Base-by-base conservation (phyloP, 2,113 vertebrate genomes). In the Camelus dromedarius region DNA sequence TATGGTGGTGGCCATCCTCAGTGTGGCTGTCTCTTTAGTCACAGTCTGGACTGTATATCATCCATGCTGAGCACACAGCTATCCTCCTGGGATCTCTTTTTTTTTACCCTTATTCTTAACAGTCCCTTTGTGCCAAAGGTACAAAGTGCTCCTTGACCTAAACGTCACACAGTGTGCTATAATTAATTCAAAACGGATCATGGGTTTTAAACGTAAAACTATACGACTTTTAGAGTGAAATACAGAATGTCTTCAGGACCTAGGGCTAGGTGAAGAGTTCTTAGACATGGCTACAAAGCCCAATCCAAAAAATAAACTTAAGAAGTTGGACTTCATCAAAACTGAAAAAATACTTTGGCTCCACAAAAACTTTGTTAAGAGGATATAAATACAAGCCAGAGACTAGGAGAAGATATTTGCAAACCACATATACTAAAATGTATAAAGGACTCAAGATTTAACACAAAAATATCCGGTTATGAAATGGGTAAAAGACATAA, bases 1-100 rank as follows among this genome's bases (percentile, higher is more conserved):
- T 11, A 3, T 0, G 12, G 8, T 8, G 50, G 30, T 46, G 58
- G 46, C 32, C 7, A 50, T 22, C 14, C n/a, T 56, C 32, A 0
- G 5, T 0, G 11, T 20, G 42, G n/a, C 30, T 64, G 20, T 13
- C 30, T 42, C 66, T 54, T 30, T 18, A 4, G 22, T 38, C 32
- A 66, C 6, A 2, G 22, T 20, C 32, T 30, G 30, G 48, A 5
- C 32, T 24, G 11, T 35, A 20, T 30, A 7, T 18, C 15, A 8
- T 80, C n/a, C 10, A 8, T 32, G 62, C 32, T 18, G 28, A 8
- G 14, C 32, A 6, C 35, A 18, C 16, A 64, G 22, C 30, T 58
- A 12, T 15, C 19, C 14, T 32, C 19, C 54, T 35, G n/a, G 46
- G 30, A 26, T 16, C 18, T 72, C 62, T 30, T 48, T 83, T 48